A percentile compares a stretch with the other conserved stretches of the same genome.
Conservation (phyloP, 1,140 invertebrate species). For the Macrobrachium rosenbergii region DNA sequence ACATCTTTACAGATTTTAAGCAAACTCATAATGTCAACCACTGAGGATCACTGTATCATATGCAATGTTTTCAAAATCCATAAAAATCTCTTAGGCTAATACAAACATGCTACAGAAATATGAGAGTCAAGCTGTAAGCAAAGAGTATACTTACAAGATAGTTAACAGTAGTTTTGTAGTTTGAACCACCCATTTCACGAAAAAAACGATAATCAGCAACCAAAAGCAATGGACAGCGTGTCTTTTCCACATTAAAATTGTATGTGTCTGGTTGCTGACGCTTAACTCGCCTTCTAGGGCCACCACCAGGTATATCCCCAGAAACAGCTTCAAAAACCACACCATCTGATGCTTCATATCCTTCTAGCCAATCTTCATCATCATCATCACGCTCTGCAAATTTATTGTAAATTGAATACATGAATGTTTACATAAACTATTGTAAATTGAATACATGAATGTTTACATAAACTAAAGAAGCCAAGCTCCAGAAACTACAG, state of each 20-base stretch:
- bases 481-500: not conserved
- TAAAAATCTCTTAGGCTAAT: not conserved
- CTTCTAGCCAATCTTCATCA: slow-evolving; percentile 49
- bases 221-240: slow-evolving; percentile 89
- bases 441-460: not conserved
- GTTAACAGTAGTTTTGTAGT: slow-evolving; percentile 94
- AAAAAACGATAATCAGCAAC: slow-evolving; percentile 97
- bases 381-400: slow-evolving; percentile 38
- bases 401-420: not conserved
- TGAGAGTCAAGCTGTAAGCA: not conserved
- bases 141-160: slow-evolving; percentile 81
- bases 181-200: slow-evolving; percentile 94
- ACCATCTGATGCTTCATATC: slow-evolving; percentile 34
- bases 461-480: not conserved
- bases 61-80: too few species aligned
- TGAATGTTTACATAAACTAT: not conserved
- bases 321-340: not conserved
- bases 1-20: too few species aligned
- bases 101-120: not conserved
- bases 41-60: too few species aligned
- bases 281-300: slow-evolving; percentile 41
- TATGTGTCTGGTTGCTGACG: slow-evolving; percentile 53
- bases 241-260: slow-evolving; percentile 74
- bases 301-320: not conserved
- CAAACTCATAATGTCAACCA: too few species aligned